Percentiles rank a stretch among this genome's conserved stretches.
Conservation (phyloP, 2,888 invertebrate species). For the Amphimallon solstitiale region DNA sequence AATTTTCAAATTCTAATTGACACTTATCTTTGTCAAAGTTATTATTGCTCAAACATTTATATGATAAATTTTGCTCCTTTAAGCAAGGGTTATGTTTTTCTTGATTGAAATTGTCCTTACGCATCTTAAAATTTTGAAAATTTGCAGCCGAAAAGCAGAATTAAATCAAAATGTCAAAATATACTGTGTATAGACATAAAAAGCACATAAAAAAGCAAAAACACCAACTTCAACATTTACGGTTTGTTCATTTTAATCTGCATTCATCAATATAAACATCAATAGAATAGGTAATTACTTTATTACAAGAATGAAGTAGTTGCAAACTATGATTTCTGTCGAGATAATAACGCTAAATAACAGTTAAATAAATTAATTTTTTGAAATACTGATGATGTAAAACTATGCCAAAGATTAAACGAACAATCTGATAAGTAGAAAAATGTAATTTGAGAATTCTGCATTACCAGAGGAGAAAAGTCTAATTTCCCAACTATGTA, state of each 20-base stretch:
- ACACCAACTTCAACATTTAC: too few relatives aligned
- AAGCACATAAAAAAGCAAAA: too few relatives aligned
- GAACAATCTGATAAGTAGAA: neutral
- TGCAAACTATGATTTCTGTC: too few relatives aligned
- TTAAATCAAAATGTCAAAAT: neutral
- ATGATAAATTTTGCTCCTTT: conserved; percentile 79
- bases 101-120: conserved; percentile 44
- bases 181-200: too few relatives aligned
- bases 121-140: conserved; percentile 16
- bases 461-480: neutral
- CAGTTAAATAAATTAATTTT: too few relatives aligned
- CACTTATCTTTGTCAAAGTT: conserved; percentile 76
- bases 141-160: neutral
- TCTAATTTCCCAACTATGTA: neutral
- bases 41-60: conserved; percentile 76
- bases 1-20: conserved; percentile 76
- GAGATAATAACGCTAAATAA: too few relatives aligned
- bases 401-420: too few relatives aligned
- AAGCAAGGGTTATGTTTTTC: conserved; percentile 64
- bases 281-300: too few relatives aligned
- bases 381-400: too few relatives aligned
- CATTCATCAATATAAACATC: too few relatives aligned
- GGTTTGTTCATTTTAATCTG: too few relatives aligned
- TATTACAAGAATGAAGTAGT: too few relatives aligned
- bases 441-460: neutral